These are phyloP conservation scores for Zosterops lateralis DNA, from an alignment of 2,113 vertebrate genomes.

Conservation along the genomic window DNA sequence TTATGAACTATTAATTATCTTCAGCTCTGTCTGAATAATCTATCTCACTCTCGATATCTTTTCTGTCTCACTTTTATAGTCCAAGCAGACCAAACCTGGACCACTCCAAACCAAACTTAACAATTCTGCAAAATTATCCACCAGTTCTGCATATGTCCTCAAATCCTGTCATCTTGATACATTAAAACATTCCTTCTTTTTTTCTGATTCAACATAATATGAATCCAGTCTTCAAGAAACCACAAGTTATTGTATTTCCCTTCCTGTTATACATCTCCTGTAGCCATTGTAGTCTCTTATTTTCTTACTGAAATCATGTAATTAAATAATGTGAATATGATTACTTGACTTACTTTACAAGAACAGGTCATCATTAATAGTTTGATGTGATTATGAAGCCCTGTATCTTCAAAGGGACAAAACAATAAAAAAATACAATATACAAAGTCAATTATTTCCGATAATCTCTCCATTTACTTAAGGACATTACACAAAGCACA, in stretches of 20 bases:
- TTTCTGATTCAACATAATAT: not conserved
- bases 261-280: not conserved
- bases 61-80: not conserved
- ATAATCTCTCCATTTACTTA: constrained; percentile 54
- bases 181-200: not conserved
- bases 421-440: constrained; percentile 31
- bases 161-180: not conserved
- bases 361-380: constrained; percentile 48
- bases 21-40: not conserved
- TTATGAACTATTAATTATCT: not conserved
- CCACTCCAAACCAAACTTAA: not conserved
- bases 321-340: constrained; percentile 56
- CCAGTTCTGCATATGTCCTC: not conserved
- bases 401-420: constrained; percentile 44
- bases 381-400: constrained; percentile 53
- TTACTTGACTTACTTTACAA: constrained; percentile 57
- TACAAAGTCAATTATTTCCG: constrained; percentile 48
- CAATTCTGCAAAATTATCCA: not conserved
- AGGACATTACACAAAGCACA: constrained; percentile 25
- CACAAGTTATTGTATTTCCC: not conserved
- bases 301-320: constrained; percentile 5
- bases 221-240: not conserved
- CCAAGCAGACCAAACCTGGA: not conserved
- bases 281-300: not conserved
- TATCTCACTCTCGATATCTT: not conserved